Evolutionary conservation across 2,113 vertebrate species (phyloP).

Genomic region (Equus przewalskii): DNA sequence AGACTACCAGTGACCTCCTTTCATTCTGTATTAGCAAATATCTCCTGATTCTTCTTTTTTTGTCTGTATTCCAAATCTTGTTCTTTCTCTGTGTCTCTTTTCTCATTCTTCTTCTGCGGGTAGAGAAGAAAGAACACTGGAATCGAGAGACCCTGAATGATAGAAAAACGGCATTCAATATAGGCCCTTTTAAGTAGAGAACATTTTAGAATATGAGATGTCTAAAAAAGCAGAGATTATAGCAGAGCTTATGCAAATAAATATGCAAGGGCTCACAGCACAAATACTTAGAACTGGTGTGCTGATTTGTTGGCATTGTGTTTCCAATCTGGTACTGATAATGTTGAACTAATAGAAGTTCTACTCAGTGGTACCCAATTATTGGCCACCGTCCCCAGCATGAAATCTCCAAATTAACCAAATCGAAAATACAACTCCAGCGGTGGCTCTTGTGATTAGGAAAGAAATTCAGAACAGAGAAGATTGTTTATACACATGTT

Average conservation of each 20-base stretch:
- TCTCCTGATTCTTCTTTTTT: not conserved
- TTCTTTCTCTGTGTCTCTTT: not conserved
- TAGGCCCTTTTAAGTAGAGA: not conserved
- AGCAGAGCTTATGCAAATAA: not conserved
- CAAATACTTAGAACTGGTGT: not conserved
- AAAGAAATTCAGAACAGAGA: conserved; percentile 36
- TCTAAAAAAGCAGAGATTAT: not conserved
- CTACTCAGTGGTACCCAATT: not conserved
- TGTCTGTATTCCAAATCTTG: not conserved
- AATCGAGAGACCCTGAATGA: not conserved
- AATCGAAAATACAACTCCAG: not conserved
- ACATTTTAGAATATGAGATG: not conserved
- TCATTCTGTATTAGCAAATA: not conserved
- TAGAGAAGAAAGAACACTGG: conserved; percentile 17
- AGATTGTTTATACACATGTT: not conserved
- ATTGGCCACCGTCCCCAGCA: not conserved
- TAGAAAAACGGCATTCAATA: conserved; percentile 3
- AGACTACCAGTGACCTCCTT: not conserved
- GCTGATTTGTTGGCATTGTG: not conserved
- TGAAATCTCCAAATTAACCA: not conserved
- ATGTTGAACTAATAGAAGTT: not conserved
- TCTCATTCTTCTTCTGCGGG: not conserved
- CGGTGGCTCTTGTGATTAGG: conserved; percentile 19
- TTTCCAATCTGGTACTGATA: conserved; percentile 32
- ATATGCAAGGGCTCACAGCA: not conserved